Evolutionary conservation across 2,113 vertebrate species (phyloP).

Genomic region (Acanthochromis polyacanthus): DNA sequence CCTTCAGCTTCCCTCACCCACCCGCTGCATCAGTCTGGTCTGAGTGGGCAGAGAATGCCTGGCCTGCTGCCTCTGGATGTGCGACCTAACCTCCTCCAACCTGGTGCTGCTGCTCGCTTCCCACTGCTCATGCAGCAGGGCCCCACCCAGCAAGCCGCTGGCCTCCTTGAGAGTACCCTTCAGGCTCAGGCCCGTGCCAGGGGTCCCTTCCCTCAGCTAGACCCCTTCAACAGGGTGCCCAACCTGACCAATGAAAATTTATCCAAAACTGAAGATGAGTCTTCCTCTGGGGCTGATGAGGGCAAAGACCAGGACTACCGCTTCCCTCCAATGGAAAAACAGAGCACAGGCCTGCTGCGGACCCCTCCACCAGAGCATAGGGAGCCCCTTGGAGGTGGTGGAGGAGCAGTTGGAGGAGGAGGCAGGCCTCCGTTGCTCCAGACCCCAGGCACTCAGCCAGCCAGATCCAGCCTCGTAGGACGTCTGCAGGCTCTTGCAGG

Average conservation of each 20-base stretch:
- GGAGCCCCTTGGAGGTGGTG: slow-evolving; percentile 85
- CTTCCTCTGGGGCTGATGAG: slow-evolving; percentile 89
- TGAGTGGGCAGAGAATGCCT: slow-evolving; percentile 90
- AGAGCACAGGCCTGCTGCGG: slow-evolving; percentile 81
- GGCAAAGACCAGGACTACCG: slow-evolving; percentile 97
- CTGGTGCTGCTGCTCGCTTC: slow-evolving; percentile 87
- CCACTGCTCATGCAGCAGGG: slow-evolving; percentile 92
- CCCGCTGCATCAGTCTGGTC: slow-evolving; percentile 88
- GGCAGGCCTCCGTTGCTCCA: slow-evolving; percentile 78
- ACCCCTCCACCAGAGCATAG: slow-evolving; percentile 91
- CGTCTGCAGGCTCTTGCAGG: slow-evolving; percentile 87
- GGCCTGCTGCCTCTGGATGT: slow-evolving; percentile 92
- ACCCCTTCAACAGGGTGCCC: slow-evolving; percentile 89
- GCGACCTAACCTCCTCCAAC: slow-evolving; percentile 89
- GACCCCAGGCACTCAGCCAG: slow-evolving; percentile 74
- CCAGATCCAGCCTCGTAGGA: slow-evolving; percentile 75
- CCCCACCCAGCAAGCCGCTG: slow-evolving; percentile 83
- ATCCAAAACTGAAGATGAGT: slow-evolving; percentile 88
- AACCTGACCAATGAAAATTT: slow-evolving; percentile 86
- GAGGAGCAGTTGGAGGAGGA: slow-evolving; percentile 28
- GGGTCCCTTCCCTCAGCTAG: slow-evolving; percentile 91
- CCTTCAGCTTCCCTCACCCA: slow-evolving; percentile 89
- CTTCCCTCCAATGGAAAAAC: slow-evolving; percentile 90
- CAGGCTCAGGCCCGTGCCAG: slow-evolving; percentile 88
- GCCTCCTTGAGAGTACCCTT: slow-evolving; percentile 88